Evolutionary conservation across 1,140 invertebrate species (phyloP).

Genomic region (Aphelenchoides fujianensis): DNA sequence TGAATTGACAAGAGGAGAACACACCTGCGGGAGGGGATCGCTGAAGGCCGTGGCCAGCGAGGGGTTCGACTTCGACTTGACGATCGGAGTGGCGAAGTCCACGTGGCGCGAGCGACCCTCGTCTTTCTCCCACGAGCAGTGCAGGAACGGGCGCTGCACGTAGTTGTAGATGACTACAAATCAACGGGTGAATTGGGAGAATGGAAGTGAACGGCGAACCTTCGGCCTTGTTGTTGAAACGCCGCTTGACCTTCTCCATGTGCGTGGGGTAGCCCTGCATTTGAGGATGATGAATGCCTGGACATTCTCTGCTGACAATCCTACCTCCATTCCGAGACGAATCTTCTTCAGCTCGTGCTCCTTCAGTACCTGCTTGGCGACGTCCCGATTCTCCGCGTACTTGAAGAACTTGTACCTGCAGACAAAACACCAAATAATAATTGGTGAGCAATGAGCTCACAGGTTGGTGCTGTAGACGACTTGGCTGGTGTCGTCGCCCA

Average conservation of each 20-base stretch:
- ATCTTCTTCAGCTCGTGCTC: constrained; percentile 98
- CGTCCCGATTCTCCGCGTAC: constrained; percentile 98
- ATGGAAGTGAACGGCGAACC: constrained; percentile 50
- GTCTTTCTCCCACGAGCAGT: constrained; percentile 99
- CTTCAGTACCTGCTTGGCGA: constrained; percentile 96
- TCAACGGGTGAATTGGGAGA: constrained; percentile 4
- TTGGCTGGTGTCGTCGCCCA: constrained; percentile 96
- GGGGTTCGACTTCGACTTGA: constrained; percentile 62
- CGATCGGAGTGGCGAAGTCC: constrained; percentile 73
- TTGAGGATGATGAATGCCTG: neutral
- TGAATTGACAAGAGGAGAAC: constrained; percentile 20
- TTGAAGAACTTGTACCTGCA: constrained; percentile 96
- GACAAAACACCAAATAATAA: constrained; percentile 66
- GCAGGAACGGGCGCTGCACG: constrained; percentile 97
- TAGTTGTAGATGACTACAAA: constrained; percentile 95
- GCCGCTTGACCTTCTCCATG: constrained; percentile 82
- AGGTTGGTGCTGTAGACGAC: constrained; percentile 67
- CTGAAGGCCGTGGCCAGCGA: constrained; percentile 49
- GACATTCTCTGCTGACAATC: constrained; percentile 70
- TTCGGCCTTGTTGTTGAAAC: constrained; percentile 79
- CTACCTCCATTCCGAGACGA: constrained; percentile 90
- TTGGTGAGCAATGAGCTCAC: neutral
- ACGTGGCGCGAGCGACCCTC: constrained; percentile 98
- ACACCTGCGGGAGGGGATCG: constrained; percentile 48
- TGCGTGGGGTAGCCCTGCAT: constrained; percentile 90